Percentiles rank a stretch among this genome's conserved stretches.
Evolutionary conservation across 2,888 invertebrate species (phyloP).

Genomic region (Timandra comae): DNA sequence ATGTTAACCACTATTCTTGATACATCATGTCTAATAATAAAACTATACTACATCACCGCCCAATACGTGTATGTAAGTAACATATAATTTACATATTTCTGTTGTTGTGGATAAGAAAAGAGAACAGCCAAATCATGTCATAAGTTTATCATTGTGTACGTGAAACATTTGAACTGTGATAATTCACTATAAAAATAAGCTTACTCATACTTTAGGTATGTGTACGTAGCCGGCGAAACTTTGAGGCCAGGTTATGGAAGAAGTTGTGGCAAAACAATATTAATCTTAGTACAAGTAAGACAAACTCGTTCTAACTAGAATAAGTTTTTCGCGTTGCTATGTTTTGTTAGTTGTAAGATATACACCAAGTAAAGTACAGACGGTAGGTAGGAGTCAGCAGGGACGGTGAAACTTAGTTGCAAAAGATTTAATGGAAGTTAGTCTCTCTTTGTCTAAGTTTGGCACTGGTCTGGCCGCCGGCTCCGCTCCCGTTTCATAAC

Average conservation of each 20-base stretch:
- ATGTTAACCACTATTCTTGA: no score
- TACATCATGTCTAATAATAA: no score
- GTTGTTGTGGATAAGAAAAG: no score
- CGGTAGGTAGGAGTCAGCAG: slow-evolving; percentile 48
- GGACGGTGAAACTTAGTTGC: slow-evolving; percentile 61
- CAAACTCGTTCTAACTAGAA: slow-evolving; percentile 12
- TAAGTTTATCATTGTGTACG: no score
- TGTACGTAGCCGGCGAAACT: no score
- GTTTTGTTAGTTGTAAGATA: slow-evolving; percentile 20
- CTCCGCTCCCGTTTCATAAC: slow-evolving; percentile 56
- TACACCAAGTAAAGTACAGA: slow-evolving; percentile 15
- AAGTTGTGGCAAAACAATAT: not conserved
- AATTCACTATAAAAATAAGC: no score
- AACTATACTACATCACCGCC: no score
- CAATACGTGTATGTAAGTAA: no score
- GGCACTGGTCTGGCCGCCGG: slow-evolving; percentile 57
- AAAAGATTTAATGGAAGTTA: slow-evolving; percentile 76
- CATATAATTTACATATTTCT: no score
- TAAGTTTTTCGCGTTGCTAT: slow-evolving; percentile 17
- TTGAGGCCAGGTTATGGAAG: not conserved
- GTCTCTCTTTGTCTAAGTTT: slow-evolving; percentile 70
- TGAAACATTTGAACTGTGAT: no score
- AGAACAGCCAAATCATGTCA: no score
- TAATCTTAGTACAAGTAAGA: slow-evolving; percentile 1
- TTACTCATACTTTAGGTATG: no score